Evolutionary conservation across 2,888 invertebrate genomes (phyloP).

Genomic region (Pelosia muscerda): DNA sequence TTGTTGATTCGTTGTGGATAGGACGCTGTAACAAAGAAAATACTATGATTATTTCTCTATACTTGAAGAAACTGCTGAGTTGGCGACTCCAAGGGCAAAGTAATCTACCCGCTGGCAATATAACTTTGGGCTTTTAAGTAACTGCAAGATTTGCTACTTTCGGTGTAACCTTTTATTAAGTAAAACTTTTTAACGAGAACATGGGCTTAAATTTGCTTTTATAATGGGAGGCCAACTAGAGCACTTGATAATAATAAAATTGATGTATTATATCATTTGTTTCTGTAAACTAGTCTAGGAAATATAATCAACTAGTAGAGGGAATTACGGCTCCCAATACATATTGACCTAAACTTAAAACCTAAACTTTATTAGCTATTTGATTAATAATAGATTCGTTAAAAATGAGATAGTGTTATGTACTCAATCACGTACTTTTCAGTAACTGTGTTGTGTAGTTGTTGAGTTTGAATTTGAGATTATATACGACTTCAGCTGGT

Average conservation of each 20-base stretch:
- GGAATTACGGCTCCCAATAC: no score
- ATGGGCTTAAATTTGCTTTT: background rate
- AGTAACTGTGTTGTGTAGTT: no score
- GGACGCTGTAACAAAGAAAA: constrained; percentile 53
- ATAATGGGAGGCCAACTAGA: background rate
- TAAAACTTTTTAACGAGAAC: background rate
- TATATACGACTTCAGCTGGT: no score
- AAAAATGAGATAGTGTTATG: no score
- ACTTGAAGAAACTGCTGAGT: background rate
- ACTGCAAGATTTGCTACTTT: background rate
- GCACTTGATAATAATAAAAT: background rate
- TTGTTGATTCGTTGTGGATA: constrained; percentile 40
- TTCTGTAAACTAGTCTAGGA: background rate
- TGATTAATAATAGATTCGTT: no score
- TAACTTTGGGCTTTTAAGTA: background rate
- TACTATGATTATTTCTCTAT: background rate
- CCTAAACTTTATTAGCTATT: no score
- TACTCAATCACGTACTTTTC: no score
- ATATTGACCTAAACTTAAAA: no score
- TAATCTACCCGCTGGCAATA: background rate
- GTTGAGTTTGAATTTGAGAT: no score
- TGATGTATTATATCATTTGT: background rate
- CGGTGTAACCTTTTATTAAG: background rate
- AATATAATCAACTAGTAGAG: background rate
- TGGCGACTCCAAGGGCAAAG: background rate